Conservation (phyloP, 2,888 invertebrate species). For the Pristionchus fissidentatus region DNA sequence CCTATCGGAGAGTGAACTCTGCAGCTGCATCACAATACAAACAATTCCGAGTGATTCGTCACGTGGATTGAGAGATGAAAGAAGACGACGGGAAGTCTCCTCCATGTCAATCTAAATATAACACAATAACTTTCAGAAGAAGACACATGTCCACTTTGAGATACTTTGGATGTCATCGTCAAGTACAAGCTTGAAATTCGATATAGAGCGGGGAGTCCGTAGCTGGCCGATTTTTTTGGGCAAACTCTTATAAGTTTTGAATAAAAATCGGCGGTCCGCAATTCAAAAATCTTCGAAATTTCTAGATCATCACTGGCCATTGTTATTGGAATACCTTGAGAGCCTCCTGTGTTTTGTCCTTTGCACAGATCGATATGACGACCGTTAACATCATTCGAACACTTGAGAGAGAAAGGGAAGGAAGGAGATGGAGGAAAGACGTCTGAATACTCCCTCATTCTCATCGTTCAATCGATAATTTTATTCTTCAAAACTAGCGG, state of each 20-base stretch:
- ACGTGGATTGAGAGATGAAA: constrained; percentile 51
- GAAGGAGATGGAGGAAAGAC: constrained; percentile 23
- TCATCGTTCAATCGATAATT: too few relatives aligned
- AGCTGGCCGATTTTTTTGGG: too few relatives aligned
- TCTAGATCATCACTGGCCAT: too few relatives aligned
- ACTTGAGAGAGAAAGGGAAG: constrained; percentile 16
- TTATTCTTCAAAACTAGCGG: too few relatives aligned
- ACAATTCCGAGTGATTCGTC: constrained; percentile 57
- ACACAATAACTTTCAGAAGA: too few relatives aligned
- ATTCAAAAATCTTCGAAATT: too few relatives aligned
- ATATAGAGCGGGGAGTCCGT: too few relatives aligned
- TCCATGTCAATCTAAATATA: constrained; percentile 32
- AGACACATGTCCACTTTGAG: too few relatives aligned
- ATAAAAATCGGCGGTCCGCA: too few relatives aligned
- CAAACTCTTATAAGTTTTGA: too few relatives aligned
- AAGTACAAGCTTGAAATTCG: too few relatives aligned
- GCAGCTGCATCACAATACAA: constrained; percentile 56
- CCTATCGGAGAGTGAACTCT: constrained; percentile 28
- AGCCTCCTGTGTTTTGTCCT: constrained; percentile 2
- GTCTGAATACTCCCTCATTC: background rate
- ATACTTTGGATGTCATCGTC: too few relatives aligned
- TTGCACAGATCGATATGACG: constrained; percentile 34
- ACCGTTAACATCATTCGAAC: constrained; percentile 11
- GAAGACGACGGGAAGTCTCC: constrained; percentile 42
- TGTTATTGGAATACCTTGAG: background rate